Evolutionary conservation across 2,797 vertebrate species (phyloP).

Genomic region (Molossus molossus): DNA sequence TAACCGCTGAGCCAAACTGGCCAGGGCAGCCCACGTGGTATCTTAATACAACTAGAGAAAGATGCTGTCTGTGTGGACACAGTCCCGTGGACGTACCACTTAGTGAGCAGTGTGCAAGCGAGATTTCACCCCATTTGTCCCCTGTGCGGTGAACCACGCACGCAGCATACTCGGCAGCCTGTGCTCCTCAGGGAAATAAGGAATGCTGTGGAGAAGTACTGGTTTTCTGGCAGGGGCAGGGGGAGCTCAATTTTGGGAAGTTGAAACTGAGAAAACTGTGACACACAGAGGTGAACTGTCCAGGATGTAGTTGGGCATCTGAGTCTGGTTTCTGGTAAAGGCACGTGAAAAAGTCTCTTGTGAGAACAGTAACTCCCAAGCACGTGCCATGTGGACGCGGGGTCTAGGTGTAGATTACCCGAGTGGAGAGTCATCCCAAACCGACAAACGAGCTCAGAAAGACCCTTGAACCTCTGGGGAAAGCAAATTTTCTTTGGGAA

Average conservation of each 20-base stretch:
- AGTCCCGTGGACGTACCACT: background rate
- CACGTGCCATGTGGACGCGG: background rate
- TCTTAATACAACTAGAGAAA: background rate
- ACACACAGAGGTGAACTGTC: background rate
- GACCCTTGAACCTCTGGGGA: background rate
- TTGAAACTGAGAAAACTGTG: conserved; percentile 12
- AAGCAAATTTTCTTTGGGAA: conserved; percentile 16
- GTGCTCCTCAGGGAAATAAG: background rate
- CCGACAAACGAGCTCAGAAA: background rate
- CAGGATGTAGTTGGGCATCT: background rate
- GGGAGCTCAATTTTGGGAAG: background rate
- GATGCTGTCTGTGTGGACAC: background rate
- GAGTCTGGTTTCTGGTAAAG: background rate
- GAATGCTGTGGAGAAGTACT: background rate
- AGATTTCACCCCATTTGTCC: background rate
- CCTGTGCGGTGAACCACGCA: background rate
- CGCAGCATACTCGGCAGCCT: background rate
- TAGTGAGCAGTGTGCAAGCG: background rate
- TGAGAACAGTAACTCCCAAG: conserved; percentile 10
- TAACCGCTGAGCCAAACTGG: no score
- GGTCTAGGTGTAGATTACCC: background rate
- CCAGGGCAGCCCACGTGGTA: background rate
- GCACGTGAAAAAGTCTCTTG: background rate
- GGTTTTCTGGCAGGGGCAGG: background rate
- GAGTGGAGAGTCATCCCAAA: background rate